Percentiles rank a stretch among this genome's conserved stretches.
Conservation (phyloP, 2,797 vertebrate genomes). For the Muscicapa striata region DNA sequence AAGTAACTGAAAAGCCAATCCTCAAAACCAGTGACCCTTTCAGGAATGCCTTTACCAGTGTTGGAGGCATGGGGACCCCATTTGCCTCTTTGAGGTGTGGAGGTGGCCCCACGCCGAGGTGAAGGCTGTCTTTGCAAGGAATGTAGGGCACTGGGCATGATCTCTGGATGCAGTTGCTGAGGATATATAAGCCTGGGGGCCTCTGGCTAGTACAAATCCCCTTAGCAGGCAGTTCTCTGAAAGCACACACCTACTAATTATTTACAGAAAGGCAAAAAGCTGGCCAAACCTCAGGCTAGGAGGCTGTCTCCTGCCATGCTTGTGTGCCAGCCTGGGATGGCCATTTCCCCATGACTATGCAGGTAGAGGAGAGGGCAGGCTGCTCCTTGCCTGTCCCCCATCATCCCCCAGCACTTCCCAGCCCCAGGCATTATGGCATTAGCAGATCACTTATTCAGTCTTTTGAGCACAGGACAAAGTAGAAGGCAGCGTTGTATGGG, state of each 20-base stretch:
- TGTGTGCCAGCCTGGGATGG: neutral
- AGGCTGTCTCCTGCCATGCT: neutral
- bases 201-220: neutral
- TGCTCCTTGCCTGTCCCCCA: neutral
- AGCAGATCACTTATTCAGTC: neutral
- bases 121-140: neutral
- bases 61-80: neutral
- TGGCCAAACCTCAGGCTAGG: neutral
- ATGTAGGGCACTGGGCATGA: neutral
- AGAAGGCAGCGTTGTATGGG: neutral
- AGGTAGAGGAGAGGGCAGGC: neutral
- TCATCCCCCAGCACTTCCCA: neutral
- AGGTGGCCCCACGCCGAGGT: fast-evolving
- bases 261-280: neutral
- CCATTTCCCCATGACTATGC: neutral
- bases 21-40: neutral
- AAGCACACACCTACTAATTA: neutral
- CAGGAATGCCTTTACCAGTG: neutral
- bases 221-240: neutral
- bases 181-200: neutral
- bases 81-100: neutral
- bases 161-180: neutral
- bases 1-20: neutral
- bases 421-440: neutral
- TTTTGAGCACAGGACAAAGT: slow-evolving; percentile 52